Evolutionary conservation across 2,888 invertebrate species (phyloP), one percentile per base, ranked within the genome.

Genomic region (Acleris sparsana): DNA sequence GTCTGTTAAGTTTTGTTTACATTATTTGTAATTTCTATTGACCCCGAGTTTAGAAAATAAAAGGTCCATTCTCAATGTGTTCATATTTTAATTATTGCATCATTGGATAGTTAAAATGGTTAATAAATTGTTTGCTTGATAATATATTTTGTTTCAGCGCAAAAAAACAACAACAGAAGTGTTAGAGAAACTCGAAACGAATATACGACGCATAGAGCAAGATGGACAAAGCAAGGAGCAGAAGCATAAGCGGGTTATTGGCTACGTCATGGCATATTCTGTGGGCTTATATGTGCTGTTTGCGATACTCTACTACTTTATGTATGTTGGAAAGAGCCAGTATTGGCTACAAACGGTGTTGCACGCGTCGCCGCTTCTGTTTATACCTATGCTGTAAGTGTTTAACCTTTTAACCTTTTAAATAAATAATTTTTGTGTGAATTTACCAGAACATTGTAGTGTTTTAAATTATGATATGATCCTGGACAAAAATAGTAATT

Each of bases 361-460:
- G 70, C 97, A 97, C 83, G 95, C 96, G 16, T 94, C 95, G 65
- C 97, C 97, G 18, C 88, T 98, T 62, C 85, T 98, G 29, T 90
- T 97, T 62, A 95, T 98, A 79, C 97, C 98, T 62, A 79, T 97
- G 65, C 82, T 98, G 98, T 98, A 89, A 96, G 97, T 94, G 71
- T 71, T 61, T 57, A 59, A 49, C 25, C 46, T 60, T 68, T 63
- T n/a, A 33, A 63, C 39, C 61, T 52, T 63, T 29, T 62, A 16
- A 5, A 33, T 22, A 51, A 49, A 62, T 59, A 58, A 46, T 53
- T 60, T 63, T 20, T 49, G 16, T 4, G 17, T 16, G 4, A 0
- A 33, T 33, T 33, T 33, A 33, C 9, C 3, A 1, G 2, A 33
- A 2, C 9, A 9, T 2, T 29, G 6, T 7, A 33, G 9, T 9